Base-by-base conservation (phyloP, 2,113 vertebrate species). In the Catharus bicknelli region DNA sequence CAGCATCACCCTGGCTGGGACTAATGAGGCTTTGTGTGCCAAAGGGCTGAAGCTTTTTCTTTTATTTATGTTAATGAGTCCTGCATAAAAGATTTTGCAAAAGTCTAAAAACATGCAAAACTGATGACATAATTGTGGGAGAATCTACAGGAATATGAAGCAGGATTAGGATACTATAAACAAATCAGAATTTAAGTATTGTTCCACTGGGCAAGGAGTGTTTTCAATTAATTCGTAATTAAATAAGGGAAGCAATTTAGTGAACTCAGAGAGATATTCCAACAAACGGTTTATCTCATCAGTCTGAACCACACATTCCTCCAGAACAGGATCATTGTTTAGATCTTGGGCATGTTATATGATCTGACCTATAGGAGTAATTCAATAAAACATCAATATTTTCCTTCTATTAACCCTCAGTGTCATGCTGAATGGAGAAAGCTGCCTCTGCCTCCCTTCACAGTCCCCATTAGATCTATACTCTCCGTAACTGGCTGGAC, bases 151-250 rank as follows among this genome's bases (percentile, higher is more conserved):
- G 90, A 96, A 96, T 97, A 97, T 96, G 96, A 96, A 94, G 91
- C 45, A 95, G 95, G 97, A 98, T 98, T 97, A 97, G 94, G 78
- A 94, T 97, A 97, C 97, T 98, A 97, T 97, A 97, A 98, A 97
- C 97, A 97, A 97, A 97, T 97, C 96, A 55, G 92, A 87, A 90
- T 94, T 95, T 79, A 83, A 95, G 96, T 93, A 97, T 90, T 96
- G 92, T 97, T 97, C 95, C 54, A 72, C 96, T 95, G 82, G 93
- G 80, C 67, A 85, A 95, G 88, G 97, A 98, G 90, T 98, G 97
- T 97, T 98, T 98, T 97, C 97, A 98, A 98, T 98, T 98, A 98
- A 98, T 97, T 97, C 96, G 96, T 98, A 98, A 98, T 98, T 98
- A 98, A 98, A 98, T 98, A 98, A 98, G 96, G 97, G 97, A 98